A percentile compares a stretch with the other conserved stretches of the same genome.
Conservation (phyloP, 2,797 vertebrate species). For the Thalassophryne amazonica region DNA sequence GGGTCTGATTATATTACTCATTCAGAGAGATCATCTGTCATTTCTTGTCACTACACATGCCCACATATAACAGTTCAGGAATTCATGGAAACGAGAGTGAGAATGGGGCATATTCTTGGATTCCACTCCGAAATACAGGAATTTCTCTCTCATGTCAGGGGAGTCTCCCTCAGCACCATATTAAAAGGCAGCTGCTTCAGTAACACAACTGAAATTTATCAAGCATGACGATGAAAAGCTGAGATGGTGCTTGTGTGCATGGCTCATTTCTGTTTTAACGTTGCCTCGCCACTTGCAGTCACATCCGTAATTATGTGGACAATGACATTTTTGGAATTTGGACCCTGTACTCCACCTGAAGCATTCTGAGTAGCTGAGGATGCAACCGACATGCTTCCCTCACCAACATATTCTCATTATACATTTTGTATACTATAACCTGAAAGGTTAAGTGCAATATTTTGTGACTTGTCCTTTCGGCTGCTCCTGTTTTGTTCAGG, state of each 20-base stretch:
- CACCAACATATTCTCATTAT: too few species aligned
- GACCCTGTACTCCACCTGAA: background rate
- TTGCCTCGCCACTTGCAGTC: too few species aligned
- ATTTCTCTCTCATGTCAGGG: background rate
- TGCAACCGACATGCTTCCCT: too few species aligned
- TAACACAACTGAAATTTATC: background rate
- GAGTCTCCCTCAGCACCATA: background rate
- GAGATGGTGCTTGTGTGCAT: background rate
- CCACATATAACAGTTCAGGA: conserved; percentile 31
- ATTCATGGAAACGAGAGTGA: too few species aligned
- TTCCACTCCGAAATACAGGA: background rate
- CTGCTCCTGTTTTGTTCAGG: too few species aligned
- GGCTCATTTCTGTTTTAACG: background rate
- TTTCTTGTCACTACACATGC: conserved; percentile 50
- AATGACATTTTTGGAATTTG: background rate
- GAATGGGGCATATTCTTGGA: conserved; percentile 18
- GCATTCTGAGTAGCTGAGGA: too few species aligned
- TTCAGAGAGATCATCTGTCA: conserved; percentile 71
- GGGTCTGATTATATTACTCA: conserved; percentile 74
- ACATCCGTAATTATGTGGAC: background rate
- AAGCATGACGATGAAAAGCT: conserved; percentile 1
- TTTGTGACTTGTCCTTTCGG: too few species aligned
- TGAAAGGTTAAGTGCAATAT: too few species aligned
- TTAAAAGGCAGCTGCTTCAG: background rate
- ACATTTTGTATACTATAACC: too few species aligned